Evolutionary conservation across 92 coral and sea anemone species (phyloP).

Genomic region (Zoanthus sociatus): DNA sequence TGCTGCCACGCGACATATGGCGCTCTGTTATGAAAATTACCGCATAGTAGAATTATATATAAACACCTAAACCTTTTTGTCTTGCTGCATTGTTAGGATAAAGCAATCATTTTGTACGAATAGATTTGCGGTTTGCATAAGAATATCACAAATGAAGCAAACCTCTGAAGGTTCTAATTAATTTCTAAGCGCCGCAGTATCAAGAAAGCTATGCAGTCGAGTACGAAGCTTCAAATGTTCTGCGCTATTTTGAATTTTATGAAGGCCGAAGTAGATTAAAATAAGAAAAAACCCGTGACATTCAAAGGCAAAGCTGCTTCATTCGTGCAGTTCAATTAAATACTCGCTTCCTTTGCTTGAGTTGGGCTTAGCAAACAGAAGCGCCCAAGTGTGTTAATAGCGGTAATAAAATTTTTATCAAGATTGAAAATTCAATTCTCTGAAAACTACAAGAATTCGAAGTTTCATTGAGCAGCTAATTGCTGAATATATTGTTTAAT

Average conservation of each 20-base stretch:
- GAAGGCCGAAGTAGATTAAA: slow-evolving; percentile 10
- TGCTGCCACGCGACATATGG: slow-evolving; percentile 77
- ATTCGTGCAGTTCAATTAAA: slow-evolving; percentile 54
- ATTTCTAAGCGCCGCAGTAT: slow-evolving; percentile 15
- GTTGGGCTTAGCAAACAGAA: slow-evolving; percentile 48
- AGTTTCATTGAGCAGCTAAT: slow-evolving; percentile 25
- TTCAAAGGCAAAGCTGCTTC: slow-evolving; percentile 63
- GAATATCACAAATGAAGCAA: slow-evolving; percentile 30
- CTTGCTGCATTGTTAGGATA: slow-evolving; percentile 61
- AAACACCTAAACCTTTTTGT: slow-evolving; percentile 56
- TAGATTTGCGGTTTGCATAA: slow-evolving; percentile 31
- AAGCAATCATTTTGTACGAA: slow-evolving; percentile 16
- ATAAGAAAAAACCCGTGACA: slow-evolving; percentile 49
- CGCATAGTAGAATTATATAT: slow-evolving; percentile 7
- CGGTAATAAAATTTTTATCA: slow-evolving; percentile 41
- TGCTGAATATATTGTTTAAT: slow-evolving; percentile 43
- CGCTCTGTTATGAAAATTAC: neutral
- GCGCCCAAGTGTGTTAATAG: slow-evolving; percentile 58
- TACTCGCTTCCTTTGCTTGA: slow-evolving; percentile 40
- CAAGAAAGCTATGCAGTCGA: neutral
- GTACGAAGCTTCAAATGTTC: too few species aligned
- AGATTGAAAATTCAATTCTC: slow-evolving; percentile 15
- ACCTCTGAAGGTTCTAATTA: slow-evolving; percentile 10
- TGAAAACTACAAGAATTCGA: slow-evolving; percentile 50
- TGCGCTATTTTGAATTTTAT: neutral